Evolutionary conservation across 53 echinoderm and acorn worm genomes (phyloP).

Genomic region (Pentamera pediparva): DNA sequence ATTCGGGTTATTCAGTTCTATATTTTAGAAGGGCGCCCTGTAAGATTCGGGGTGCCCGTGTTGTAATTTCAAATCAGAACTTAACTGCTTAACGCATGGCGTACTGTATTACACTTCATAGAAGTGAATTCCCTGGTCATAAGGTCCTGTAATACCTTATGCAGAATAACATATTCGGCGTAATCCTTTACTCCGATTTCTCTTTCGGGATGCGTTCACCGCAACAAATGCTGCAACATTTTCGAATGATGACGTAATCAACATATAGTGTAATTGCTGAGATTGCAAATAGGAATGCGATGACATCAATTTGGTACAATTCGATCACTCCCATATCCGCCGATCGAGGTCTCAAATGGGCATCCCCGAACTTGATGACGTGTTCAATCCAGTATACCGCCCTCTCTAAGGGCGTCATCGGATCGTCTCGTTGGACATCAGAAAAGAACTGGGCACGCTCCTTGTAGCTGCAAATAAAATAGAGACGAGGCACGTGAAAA

Average conservation of each 20-base stretch:
- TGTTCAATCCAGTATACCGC: slow-evolving; percentile 23
- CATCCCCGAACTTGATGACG: slow-evolving; percentile 18
- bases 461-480: slow-evolving; percentile 16
- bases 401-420: slow-evolving; percentile 8
- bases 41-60: too few species aligned
- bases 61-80: too few species aligned
- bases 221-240: slow-evolving; percentile 26
- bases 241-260: not conserved
- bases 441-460: not conserved
- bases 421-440: not conserved
- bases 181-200: slow-evolving; percentile 6
- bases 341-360: slow-evolving; percentile 4
- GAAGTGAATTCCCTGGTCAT: too few species aligned
- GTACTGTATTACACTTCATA: too few species aligned
- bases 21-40: too few species aligned
- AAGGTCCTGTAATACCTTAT: too few species aligned
- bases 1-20: too few species aligned
- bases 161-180: too few species aligned
- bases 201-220: not conserved
- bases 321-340: slow-evolving; percentile 13
- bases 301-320: slow-evolving; percentile 10
- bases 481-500: too few species aligned
- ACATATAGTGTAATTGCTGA: not conserved
- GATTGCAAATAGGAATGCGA: not conserved
- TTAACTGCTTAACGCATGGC: too few species aligned